phyloP scores from a whole-genome alignment of 2,113 vertebrate genomes.

The Solea solea region DNA sequence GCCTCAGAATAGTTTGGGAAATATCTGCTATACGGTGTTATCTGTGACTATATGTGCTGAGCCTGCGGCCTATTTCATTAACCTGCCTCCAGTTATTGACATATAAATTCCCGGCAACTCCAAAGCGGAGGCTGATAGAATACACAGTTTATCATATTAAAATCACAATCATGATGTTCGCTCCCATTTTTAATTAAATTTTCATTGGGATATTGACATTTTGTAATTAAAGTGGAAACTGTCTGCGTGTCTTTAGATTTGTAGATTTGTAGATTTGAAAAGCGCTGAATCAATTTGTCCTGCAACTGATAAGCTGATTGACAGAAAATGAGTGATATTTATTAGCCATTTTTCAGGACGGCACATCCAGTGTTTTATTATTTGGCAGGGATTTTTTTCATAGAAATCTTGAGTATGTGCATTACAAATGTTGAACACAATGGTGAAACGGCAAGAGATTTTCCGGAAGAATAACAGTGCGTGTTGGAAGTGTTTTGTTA shows the following conservation, averaged over 20 bases:
- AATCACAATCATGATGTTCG: neutral
- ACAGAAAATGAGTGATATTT: neutral
- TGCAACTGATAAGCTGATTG: neutral
- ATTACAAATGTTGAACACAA: too few species aligned
- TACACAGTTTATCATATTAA: neutral
- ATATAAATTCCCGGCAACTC: neutral
- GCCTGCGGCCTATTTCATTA: constrained; percentile 2
- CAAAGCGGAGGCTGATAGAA: constrained; percentile 3
- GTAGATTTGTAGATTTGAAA: neutral
- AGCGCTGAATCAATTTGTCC: neutral
- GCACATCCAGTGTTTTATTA: too few species aligned
- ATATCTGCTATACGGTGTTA: neutral
- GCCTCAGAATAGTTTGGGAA: neutral
- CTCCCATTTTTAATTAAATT: constrained; percentile 5
- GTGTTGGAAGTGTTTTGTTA: too few species aligned
- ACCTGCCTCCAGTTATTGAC: neutral
- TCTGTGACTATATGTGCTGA: neutral
- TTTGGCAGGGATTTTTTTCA: too few species aligned
- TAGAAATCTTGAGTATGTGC: too few species aligned
- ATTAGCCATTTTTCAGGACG: too few species aligned
- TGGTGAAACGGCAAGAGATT: too few species aligned
- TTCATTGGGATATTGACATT: neutral
- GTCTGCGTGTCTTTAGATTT: neutral
- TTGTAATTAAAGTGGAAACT: constrained; percentile 1
- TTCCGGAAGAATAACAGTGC: too few species aligned